Base-by-base conservation (phyloP, 2,888 invertebrate species). In the Polyommatus icarus region DNA sequence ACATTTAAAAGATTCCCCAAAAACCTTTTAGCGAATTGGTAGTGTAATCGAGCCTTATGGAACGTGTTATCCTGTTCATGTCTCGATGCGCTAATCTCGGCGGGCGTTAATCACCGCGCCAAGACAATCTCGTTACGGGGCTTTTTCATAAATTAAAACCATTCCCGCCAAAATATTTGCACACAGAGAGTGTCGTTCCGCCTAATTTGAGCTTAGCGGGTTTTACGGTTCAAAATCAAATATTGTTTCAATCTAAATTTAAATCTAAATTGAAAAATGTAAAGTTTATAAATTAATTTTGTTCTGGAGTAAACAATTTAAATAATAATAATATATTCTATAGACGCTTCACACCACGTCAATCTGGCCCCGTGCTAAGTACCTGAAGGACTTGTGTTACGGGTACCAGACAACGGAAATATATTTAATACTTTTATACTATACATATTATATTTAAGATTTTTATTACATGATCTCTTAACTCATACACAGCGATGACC, bases 81-180 rank as follows among this genome's bases (percentile, higher is more conserved):
- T 67, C 67, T 67, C 29, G 67, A 67, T 67, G 67, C 29, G 67
- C 67, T 67, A 67, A 67, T 67, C 67, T 67, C 67, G 18, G 67
- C 15, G 15, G 29, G 29, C 67, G 29, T 67, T 67, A 67, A 67
- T 67, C 67, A 67, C 67, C 67, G 67, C 67, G 18, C 67, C 67
- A 29, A 67, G 67, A 67, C 67, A 67, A 29, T 67, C 67, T 67
- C 67, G 18, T 67, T 67, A 67, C 32, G 67, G 67, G 61, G 67
- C 67, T 67, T 67, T 67, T 67, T 67, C 67, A 67, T 67, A 67
- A 67, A 67, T 67, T 67, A 67, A 67, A 67, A 67, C 67, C 67
- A 67, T 67, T 67, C 29, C 29, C 18, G 29, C 67, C 67, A 29
- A 32, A 67, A 67, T 67, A 32, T 67, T 67, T 67, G 67, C 67